A percentile compares a stretch with the other conserved stretches of the same genome.
phyloP scores from a whole-genome alignment of 1,140 invertebrate species.

The Drosophila sulfurigaster region DNA sequence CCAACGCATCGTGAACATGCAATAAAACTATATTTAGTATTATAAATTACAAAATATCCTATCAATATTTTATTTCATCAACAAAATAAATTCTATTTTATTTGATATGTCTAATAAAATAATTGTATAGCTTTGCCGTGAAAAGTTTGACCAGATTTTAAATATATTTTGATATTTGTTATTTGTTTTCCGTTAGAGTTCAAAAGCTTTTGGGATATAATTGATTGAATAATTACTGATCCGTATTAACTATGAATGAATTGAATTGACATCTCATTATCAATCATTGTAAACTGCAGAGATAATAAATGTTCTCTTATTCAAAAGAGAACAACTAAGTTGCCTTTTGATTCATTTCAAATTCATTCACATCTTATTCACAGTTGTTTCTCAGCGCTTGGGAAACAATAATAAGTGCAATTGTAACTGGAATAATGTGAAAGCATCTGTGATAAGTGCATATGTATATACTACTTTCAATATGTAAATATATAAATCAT shows the following conservation, averaged over 20 bases:
- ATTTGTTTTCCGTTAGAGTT: too few species aligned
- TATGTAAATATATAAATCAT: constrained; percentile 1
- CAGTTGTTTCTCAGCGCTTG: background rate
- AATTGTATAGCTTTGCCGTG: too few species aligned
- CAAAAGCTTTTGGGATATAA: too few species aligned
- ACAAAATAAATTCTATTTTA: too few species aligned
- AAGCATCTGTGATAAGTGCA: constrained; percentile 8
- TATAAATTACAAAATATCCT: too few species aligned
- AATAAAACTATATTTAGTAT: constrained; percentile 33
- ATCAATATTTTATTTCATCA: too few species aligned
- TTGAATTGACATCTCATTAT: constrained; percentile 12
- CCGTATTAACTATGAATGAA: too few species aligned
- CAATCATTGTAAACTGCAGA: constrained; percentile 20
- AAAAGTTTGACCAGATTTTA: too few species aligned
- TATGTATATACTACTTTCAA: background rate
- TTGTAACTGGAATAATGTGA: background rate
- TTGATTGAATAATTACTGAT: too few species aligned
- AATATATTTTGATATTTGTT: too few species aligned
- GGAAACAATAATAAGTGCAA: background rate
- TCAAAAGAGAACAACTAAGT: background rate
- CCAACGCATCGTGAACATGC: constrained; percentile 8
- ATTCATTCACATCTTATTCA: background rate
- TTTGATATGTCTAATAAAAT: too few species aligned
- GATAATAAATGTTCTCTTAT: too few species aligned
- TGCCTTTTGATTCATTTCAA: constrained; percentile 6